phyloP scores from a whole-genome alignment of 2,888 invertebrate genomes.

The Parascotia fuliginaria region DNA sequence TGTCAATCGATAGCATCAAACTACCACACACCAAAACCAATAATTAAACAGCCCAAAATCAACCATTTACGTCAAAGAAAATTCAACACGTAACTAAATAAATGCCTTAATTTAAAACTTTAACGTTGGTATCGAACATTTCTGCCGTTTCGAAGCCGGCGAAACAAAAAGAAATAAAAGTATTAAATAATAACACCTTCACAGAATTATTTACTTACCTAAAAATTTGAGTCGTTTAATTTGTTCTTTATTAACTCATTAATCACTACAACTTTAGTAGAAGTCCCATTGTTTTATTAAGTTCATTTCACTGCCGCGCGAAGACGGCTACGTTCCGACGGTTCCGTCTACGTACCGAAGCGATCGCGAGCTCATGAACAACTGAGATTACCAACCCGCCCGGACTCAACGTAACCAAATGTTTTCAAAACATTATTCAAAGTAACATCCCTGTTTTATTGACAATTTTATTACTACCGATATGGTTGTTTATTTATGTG shows the following conservation, averaged over 20 bases:
- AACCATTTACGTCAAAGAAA: no score
- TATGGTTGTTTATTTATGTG: background rate
- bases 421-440: conserved; percentile 3
- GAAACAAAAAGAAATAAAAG: background rate
- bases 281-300: conserved; percentile 31
- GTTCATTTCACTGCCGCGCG: conserved; percentile 5
- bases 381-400: conserved; percentile 6
- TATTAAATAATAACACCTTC: no score
- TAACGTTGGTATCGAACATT: no score
- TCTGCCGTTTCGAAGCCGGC: background rate
- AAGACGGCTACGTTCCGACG: background rate
- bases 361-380: conserved; percentile 12
- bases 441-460: conserved; percentile 3
- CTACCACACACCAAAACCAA: no score
- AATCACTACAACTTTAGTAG: conserved; percentile 21
- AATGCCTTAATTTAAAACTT: no score
- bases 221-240: no score
- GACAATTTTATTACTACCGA: background rate
- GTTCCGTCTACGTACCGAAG: conserved; percentile 12
- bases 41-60: no score
- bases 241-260: conserved; percentile 1
- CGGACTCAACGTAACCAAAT: background rate
- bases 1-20: no score
- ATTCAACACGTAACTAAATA: no score
- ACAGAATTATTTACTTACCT: no score